Conservation (phyloP, 2,888 invertebrate species). For the Lamellibrachia columna region DNA sequence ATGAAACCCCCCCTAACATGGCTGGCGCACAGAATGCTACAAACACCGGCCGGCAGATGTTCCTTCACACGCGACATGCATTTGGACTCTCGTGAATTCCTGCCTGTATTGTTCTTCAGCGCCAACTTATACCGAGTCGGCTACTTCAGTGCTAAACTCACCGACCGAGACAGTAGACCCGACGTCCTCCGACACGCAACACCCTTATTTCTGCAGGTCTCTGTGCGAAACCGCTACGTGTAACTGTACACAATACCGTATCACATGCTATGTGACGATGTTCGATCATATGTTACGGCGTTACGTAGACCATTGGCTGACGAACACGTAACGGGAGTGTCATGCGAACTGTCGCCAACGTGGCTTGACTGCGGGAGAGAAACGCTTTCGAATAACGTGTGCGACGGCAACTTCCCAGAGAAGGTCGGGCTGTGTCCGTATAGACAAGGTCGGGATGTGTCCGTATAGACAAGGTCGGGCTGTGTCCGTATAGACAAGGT, state of each 20-base stretch:
- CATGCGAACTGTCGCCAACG: no score
- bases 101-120: neutral
- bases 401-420: neutral
- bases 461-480: neutral
- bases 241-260: neutral
- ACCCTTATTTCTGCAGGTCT: neutral
- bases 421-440: neutral
- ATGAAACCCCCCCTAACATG: neutral
- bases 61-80: neutral
- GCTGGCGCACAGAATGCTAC: neutral
- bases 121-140: neutral
- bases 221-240: neutral
- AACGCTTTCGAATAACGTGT: conserved; percentile 1
- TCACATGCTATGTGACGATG: neutral
- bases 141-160: conserved; percentile 3
- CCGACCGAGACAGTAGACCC: neutral
- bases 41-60: neutral
- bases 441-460: neutral
- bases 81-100: neutral
- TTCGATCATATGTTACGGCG: neutral
- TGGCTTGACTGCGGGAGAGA: neutral
- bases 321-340: no score
- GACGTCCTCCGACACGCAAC: neutral
- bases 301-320: neutral
- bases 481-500: neutral